A percentile compares a stretch with the other conserved stretches of the same genome.
Evolutionary conservation across 1,140 invertebrate species (phyloP).

Genomic region (Platyura marginata): DNA sequence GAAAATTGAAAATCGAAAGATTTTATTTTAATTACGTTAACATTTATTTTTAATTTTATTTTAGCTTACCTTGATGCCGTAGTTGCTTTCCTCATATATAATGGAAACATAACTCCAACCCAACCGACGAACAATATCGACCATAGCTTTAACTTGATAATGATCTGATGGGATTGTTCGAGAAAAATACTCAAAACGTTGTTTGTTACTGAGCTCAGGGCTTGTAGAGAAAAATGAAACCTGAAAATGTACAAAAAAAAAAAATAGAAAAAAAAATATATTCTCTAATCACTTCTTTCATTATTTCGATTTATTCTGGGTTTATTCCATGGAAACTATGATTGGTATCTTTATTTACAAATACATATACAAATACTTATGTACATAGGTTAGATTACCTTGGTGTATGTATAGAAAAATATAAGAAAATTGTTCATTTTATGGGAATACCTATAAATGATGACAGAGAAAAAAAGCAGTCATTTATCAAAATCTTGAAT

Average conservation of each 20-base stretch:
- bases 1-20: too few species aligned
- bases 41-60: too few species aligned
- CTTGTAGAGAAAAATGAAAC: slow-evolving; percentile 93
- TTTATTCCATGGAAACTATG: too few species aligned
- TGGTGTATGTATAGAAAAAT: too few species aligned
- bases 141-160: slow-evolving; percentile 89
- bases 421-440: too few species aligned
- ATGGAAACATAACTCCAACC: slow-evolving; percentile 90
- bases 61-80: slow-evolving; percentile 79
- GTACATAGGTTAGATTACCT: too few species aligned
- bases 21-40: too few species aligned
- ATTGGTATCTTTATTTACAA: too few species aligned
- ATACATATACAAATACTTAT: slow-evolving; percentile 4
- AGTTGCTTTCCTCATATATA: slow-evolving; percentile 92
- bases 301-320: background rate
- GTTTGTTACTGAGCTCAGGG: slow-evolving; percentile 84
- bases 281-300: background rate
- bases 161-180: slow-evolving; percentile 89
- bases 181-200: slow-evolving; percentile 88
- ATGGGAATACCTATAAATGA: too few species aligned
- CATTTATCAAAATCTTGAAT: too few species aligned
- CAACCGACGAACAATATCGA: slow-evolving; percentile 73
- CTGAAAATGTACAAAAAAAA: slow-evolving; percentile 31
- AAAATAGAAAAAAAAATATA: slow-evolving; percentile 1
- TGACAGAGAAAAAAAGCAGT: too few species aligned